Base-by-base conservation (phyloP, 2,888 invertebrate species). In the Steromphala cineraria region DNA sequence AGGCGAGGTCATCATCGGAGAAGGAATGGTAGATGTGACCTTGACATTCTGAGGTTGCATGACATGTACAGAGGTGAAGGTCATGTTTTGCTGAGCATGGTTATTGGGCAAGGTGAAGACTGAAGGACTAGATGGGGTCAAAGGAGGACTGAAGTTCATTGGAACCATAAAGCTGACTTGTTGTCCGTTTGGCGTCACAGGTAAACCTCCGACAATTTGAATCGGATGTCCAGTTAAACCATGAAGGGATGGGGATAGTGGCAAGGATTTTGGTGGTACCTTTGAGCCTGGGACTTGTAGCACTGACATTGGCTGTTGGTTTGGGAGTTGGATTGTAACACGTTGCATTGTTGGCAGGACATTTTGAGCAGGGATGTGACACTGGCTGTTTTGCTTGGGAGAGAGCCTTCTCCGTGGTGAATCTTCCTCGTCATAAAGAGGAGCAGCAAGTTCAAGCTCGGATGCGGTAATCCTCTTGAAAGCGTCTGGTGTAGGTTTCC, bases 91-190 rank as follows among this genome's bases (percentile, higher is more conserved):
- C 36, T 71, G 71, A 71, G 71, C 71, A 56, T 56, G 71, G 28
- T 53, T 2, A 36, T 21, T 75, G 28, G 75, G 53, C 53, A 53
- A 52, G 31, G 75, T 75, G 55, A 53, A 53, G 24, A 53, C 31
- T 28, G 46, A 52, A n/a, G 21, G 82, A 71, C 52, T 55, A 40
- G 53, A 36, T 0, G 86, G 85, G n/a, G 87, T 87, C 19, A 86
- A 53, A 13, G 87, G 86, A 13, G 87, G 88, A 81, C 87, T 89
- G 74, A 88, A 87, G 36, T 87, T 87, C n/a, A 87, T 74, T 19
- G 89, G 89, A 28, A 89, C 81, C 75, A 85, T 81, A 31, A 87
- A 75, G 76, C 83, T 86, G 28, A 86, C 71, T 53, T 84, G 84
- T 36, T 87, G 86, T n/a, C 84, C 83, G 46, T 84, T 78, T 19